Evolutionary conservation across 1,140 invertebrate genomes (phyloP), one percentile per base, ranked within the genome.

Genomic region (Apis florea): DNA sequence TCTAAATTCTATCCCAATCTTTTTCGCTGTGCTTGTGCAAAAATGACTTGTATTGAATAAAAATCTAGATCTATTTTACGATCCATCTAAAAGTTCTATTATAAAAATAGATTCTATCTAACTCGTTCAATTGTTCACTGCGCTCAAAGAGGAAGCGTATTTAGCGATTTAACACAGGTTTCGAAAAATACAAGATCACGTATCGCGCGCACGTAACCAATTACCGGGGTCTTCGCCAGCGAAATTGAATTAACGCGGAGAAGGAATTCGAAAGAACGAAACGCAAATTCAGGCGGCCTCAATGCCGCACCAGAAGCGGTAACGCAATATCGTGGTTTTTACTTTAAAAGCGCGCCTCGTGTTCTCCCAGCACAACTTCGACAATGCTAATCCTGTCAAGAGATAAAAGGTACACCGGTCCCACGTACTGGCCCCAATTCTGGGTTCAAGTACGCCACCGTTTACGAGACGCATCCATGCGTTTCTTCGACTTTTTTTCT

Each of bases 311-410:
- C 40, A 49, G 19, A 58, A n/a, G 31, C 40, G 31, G 21, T 19
- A 74, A 68, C 63, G 76, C 68, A 71, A 85, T 74, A 75, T 31
- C 11, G n/a, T 75, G 51, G 40, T 47, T 63, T 73, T 68, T 69
- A n/a, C 47, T 26, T 87, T 53, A 82, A 79, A 87, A 86, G 66
- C 72, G 70, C 79, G 49, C 72, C 64, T 80, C 24, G 56, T 79
- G 66, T 81, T 56, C 74, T 71, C 69, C 72, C 58, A 64, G 58
- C 76, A 64, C 83, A 69, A 82, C 84, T 82, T 82, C 84, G 84
- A 92, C 90, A 92, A 91, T 92, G 86, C 89, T 86, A 90, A 91
- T 92, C 84, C 89, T 74, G 76, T 85, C 51, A 61, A 49, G 24
- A 92, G 90, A 92, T 92, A 92, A 92, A 79, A 78, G 86, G 82